These are phyloP conservation scores for Malacoctenus gilli DNA, from an alignment of 2,797 vertebrate genomes.

Conservation along the genomic window DNA sequence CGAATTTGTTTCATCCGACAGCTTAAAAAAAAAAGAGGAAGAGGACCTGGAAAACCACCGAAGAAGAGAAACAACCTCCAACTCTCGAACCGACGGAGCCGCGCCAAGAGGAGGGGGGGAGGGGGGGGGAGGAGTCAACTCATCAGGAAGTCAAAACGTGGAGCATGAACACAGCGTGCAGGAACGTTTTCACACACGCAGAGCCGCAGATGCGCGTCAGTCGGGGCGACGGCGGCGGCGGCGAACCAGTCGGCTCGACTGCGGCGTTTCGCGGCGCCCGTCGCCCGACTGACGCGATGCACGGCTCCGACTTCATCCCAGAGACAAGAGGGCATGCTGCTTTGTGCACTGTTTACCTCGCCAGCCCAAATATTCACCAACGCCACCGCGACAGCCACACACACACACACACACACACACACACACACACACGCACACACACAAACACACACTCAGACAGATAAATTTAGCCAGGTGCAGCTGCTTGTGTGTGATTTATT, in stretches of 20 bases:
- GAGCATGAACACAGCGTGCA: slow-evolving; percentile 72
- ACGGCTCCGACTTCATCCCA: slow-evolving; percentile 62
- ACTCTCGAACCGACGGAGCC: too few relatives aligned
- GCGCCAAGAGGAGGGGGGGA: too few relatives aligned
- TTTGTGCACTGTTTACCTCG: slow-evolving; percentile 60
- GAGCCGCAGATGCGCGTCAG: slow-evolving; percentile 69
- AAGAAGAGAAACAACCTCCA: slow-evolving; percentile 34
- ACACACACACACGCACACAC: slow-evolving; percentile 22
- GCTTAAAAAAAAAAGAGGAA: slow-evolving; percentile 2
- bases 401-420: not conserved
- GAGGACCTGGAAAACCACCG: slow-evolving; percentile 18
- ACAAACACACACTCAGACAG: slow-evolving; percentile 34
- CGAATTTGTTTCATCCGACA: slow-evolving; percentile 54
- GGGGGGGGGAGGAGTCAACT: too few relatives aligned
- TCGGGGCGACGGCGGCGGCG: slow-evolving; percentile 42
- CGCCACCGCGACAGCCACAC: slow-evolving; percentile 48
- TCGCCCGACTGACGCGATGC: slow-evolving; percentile 63
- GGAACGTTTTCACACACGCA: slow-evolving; percentile 58
- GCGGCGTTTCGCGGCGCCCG: not conserved
- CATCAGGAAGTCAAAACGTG: too few relatives aligned
- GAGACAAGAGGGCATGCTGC: slow-evolving; percentile 68
- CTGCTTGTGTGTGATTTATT: slow-evolving; percentile 16
- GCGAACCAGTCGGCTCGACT: not conserved
- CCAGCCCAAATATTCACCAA: slow-evolving; percentile 61
- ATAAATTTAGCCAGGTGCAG: slow-evolving; percentile 23